These are phyloP conservation scores for Druon quercuslanigerum DNA, from an alignment of 1,140 invertebrate species.

Conservation along the genomic window DNA sequence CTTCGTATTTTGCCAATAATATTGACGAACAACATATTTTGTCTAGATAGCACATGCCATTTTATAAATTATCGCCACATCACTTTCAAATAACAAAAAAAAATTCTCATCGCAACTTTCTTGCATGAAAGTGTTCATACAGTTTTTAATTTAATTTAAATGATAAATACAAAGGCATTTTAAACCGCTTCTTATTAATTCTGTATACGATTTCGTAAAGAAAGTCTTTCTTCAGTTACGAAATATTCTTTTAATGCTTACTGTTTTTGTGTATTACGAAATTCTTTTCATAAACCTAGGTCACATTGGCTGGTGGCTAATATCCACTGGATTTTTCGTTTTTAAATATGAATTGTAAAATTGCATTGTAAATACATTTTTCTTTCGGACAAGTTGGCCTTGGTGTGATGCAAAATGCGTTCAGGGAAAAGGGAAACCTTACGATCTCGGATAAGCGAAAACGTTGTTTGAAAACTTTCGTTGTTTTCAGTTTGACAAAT, in stretches of 20 bases:
- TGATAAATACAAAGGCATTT: conserved; percentile 54
- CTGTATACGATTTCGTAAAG: conserved; percentile 9
- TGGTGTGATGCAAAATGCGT: not conserved
- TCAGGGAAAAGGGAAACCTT: not conserved
- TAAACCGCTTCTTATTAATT: conserved; percentile 46
- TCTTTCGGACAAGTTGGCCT: not conserved
- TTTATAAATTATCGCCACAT: not conserved
- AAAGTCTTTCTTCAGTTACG: conserved; percentile 45
- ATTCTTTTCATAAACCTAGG: conserved; percentile 64
- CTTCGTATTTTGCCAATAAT: not conserved
- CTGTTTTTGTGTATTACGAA: conserved; percentile 39
- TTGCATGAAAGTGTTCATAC: not conserved
- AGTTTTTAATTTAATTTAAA: conserved; percentile 35
- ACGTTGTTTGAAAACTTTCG: conserved; percentile 10
- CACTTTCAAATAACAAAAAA: not conserved
- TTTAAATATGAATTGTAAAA: conserved; percentile 10
- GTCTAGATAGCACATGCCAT: not conserved
- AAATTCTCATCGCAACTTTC: not conserved
- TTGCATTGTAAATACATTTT: conserved; percentile 4
- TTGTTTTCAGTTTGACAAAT: not conserved
- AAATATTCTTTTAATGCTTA: conserved; percentile 57
- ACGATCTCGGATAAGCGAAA: not conserved
- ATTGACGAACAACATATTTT: conserved; percentile 16
- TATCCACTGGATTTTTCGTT: not conserved
- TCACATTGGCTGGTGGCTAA: conserved; percentile 64